These are phyloP conservation scores for Heterodera schachtii DNA, from an alignment of 1,140 invertebrate species.

Conservation along the genomic window DNA sequence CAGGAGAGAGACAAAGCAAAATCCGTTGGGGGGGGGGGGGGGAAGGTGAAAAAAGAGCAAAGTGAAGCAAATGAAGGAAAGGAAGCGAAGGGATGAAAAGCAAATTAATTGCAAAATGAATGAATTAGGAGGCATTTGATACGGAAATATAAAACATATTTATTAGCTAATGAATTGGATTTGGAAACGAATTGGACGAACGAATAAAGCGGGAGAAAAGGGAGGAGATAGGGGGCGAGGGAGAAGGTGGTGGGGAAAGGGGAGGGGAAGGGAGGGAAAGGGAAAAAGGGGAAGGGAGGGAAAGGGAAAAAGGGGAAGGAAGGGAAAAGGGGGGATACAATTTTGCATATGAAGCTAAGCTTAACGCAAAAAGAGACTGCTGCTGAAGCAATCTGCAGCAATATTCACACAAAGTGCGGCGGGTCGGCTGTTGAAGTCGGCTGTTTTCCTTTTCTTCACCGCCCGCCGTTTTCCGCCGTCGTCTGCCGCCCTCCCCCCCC, in stretches of 20 bases:
- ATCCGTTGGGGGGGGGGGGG: not conserved
- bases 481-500: no score
- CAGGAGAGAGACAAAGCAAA: not conserved
- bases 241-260: no score
- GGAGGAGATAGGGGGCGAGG: not conserved
- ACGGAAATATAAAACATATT: no score
- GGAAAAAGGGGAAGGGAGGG: no score
- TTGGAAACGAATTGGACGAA: no score
- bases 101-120: not conserved
- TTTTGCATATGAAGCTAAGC: not conserved
- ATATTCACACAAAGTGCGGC: not conserved
- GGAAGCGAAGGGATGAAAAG: not conserved
- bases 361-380: not conserved
- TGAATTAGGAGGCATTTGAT: no score
- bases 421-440: not conserved
- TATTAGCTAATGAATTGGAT: no score
- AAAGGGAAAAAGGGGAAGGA: not conserved
- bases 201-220: not conserved
- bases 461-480: no score
- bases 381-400: not conserved
- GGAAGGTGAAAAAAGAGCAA: not conserved
- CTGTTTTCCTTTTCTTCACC: not conserved
- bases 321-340: not conserved
- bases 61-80: not conserved
- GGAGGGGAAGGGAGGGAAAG: no score